Evolutionary conservation across 2,113 vertebrate genomes (phyloP), one percentile per base, ranked within the genome.

Genomic region (Saguinus midas): DNA sequence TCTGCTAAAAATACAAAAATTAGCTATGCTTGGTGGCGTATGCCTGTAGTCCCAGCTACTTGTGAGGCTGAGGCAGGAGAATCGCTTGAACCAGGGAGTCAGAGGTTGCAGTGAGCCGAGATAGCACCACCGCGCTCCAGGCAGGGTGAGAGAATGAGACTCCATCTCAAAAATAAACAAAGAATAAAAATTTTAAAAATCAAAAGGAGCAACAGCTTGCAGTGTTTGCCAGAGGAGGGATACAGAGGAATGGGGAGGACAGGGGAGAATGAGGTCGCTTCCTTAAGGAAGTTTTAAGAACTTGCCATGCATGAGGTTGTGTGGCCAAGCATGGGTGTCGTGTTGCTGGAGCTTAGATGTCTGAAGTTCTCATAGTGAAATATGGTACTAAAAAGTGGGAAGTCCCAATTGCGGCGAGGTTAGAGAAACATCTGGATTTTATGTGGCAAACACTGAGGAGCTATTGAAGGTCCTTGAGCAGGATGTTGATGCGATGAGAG

Each of bases 251-350:
- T 2, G 8, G 35, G 43, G 14, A 1, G 4, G 2, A 16, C 78
- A 0, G 0, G 5, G 7, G 27, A 25, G 29, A 9, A 3, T 1
- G 18, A 21, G 5, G 6, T 16, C 43, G 0, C 40, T 23, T 40
- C 84, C 23, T 8, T 20, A 9, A 25, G 52, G n/a, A 29, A 18
- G 0, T 20, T 58, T 23, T 0, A 16, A 70, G 61, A 79, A 32
- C 23, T 18, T 8, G 27, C 25, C 0, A 8, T 23, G 52, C n/a
- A 2, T 14, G 9, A 58, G 32, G n/a, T 1, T 0, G 70, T 43
- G 6, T 32, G 6, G 35, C 68, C 93, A 7, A 4, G 4, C 55
- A 0, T 5, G 35, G 50, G 37, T 18, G 9, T 55, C 1, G 1
- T 40, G 57, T 16, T 70, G 48, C 70, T 35, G 90, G 88, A 66